Evolutionary conservation across 2,888 invertebrate species (phyloP).

Genomic region (Seira ritae): DNA sequence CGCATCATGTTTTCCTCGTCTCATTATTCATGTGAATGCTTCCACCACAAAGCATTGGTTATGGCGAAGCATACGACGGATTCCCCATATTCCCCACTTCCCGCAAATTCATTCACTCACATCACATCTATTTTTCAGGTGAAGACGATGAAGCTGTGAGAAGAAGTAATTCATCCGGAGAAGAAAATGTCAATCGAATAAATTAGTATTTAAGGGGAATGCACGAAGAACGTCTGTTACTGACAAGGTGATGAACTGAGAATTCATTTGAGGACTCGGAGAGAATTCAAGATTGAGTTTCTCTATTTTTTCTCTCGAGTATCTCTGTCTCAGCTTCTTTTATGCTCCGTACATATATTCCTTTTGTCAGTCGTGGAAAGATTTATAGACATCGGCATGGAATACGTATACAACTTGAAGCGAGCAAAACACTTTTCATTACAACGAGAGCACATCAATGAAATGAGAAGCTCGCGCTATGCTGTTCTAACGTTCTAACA

Average conservation of each 20-base stretch:
- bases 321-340: constrained; percentile 23
- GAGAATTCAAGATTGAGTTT: constrained; percentile 36
- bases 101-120: too few relatives aligned
- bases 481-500: too few relatives aligned
- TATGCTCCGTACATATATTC: constrained; percentile 43
- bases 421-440: too few relatives aligned
- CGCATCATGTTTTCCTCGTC: too few relatives aligned
- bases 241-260: constrained; percentile 72
- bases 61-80: too few relatives aligned
- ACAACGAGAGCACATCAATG: too few relatives aligned
- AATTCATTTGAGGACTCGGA: constrained; percentile 66
- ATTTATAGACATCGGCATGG: constrained; percentile 40
- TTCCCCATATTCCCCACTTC: too few relatives aligned
- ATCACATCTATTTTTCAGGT: too few relatives aligned
- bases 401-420: too few relatives aligned
- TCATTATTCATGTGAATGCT: too few relatives aligned
- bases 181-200: constrained; percentile 69
- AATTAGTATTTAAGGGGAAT: constrained; percentile 68
- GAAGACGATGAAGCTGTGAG: not conserved
- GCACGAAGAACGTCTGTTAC: constrained; percentile 63
- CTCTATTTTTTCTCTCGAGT: not conserved
- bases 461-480: too few relatives aligned
- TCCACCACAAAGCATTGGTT: too few relatives aligned
- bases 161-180: constrained; percentile 65
- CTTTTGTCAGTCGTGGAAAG: constrained; percentile 51